Conservation (phyloP, 35 echinoderm and acorn worm species). For the Patiria miniata region DNA sequence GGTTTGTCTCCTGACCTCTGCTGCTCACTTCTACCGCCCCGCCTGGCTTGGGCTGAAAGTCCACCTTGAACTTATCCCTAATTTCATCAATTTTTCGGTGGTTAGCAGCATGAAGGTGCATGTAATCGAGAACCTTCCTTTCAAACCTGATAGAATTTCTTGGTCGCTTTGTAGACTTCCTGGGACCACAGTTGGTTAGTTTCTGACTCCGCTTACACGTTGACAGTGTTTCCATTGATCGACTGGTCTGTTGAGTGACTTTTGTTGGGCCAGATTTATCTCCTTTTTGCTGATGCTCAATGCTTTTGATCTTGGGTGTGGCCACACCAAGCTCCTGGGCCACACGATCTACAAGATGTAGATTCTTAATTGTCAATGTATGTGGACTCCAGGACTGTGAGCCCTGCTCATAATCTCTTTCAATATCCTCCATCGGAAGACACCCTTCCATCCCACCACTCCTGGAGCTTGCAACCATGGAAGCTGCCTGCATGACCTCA, state of each 20-base stretch:
- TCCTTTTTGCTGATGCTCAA: too few relatives aligned
- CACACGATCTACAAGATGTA: too few relatives aligned
- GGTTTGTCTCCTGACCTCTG: background rate
- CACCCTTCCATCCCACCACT: too few relatives aligned
- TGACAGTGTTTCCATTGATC: too few relatives aligned
- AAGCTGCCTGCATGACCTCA: background rate
- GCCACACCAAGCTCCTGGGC: too few relatives aligned
- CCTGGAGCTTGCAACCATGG: background rate
- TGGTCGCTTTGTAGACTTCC: background rate
- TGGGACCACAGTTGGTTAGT: background rate
- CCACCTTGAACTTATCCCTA: background rate
- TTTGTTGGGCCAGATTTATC: too few relatives aligned
- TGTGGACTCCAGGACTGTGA: too few relatives aligned
- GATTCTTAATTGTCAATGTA: too few relatives aligned
- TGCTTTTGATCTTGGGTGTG: too few relatives aligned
- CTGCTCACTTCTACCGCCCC: background rate
- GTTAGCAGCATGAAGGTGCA: background rate
- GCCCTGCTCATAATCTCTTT: too few relatives aligned
- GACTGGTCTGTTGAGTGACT: too few relatives aligned
- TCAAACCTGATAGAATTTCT: slow-evolving; percentile 35
- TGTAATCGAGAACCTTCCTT: slow-evolving; percentile 16
- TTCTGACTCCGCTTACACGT: background rate
- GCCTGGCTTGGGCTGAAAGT: slow-evolving; percentile 16
- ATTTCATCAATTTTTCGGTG: slow-evolving; percentile 4
- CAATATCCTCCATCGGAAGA: too few relatives aligned